These are phyloP conservation scores for Ceyx melanurus DNA, from an alignment of 2,113 vertebrate species.

Conservation along the genomic window DNA sequence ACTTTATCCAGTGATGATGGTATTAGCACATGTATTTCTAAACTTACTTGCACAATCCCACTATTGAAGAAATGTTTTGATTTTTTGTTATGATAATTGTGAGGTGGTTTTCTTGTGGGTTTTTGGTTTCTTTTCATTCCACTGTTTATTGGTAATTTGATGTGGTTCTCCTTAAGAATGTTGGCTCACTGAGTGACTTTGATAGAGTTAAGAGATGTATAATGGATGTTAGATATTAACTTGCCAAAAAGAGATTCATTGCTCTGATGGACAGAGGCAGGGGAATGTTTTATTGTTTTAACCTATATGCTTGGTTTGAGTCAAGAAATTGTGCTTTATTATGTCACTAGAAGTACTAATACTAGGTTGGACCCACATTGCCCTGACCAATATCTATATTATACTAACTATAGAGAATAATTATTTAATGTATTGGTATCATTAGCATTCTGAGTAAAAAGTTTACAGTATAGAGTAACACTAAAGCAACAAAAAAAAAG, in stretches of 20 bases:
- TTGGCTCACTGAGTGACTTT: not conserved
- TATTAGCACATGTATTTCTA: not conserved
- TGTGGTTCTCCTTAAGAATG: not conserved
- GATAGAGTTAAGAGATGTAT: not conserved
- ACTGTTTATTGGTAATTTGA: not conserved
- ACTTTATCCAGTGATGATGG: not conserved
- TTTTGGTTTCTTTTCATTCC: not conserved
- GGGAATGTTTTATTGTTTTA: not conserved
- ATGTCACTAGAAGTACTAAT: not conserved
- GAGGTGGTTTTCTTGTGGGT: not conserved
- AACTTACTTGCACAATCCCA: not conserved
- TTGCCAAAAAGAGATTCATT: not conserved
- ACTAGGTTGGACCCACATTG: not conserved
- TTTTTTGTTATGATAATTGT: not conserved
- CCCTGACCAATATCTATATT: not conserved
- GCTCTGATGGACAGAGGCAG: not conserved
- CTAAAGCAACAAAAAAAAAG: not conserved
- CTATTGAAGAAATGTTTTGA: not conserved
- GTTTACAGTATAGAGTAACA: not conserved
- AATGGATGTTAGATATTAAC: not conserved
- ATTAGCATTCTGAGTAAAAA: not conserved
- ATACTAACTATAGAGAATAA: not conserved
- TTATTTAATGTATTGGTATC: not conserved
- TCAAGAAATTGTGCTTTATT: not conserved
- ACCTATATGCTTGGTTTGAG: not conserved